phyloP scores from a whole-genome alignment of 2,113 vertebrate species.

The Bubo blakistoni region DNA sequence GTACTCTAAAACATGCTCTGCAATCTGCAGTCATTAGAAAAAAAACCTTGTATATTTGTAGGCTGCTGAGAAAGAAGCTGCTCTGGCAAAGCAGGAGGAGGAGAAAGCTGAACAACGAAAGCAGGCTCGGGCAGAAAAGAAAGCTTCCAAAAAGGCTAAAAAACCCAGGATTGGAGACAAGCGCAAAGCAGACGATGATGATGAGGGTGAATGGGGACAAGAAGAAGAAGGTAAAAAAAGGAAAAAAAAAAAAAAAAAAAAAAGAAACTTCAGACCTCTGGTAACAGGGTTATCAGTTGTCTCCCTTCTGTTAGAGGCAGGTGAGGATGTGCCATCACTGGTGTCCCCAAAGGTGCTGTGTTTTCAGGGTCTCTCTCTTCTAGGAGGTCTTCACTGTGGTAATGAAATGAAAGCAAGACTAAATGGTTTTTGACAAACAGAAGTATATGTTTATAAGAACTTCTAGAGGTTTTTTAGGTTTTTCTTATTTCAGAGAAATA shows the following conservation, averaged over 20 bases:
- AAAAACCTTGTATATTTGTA: neutral
- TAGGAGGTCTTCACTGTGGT: neutral
- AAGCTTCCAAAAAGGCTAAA: conserved; percentile 80
- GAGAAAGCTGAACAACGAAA: conserved; percentile 82
- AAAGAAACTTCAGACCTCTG: neutral
- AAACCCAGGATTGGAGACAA: conserved; percentile 75
- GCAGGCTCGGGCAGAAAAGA: conserved; percentile 83
- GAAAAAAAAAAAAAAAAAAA: fast-evolving
- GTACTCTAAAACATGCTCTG: neutral
- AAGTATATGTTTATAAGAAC: neutral
- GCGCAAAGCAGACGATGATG: conserved; percentile 75
- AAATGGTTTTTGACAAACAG: neutral
- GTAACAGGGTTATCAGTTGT: fast-evolving
- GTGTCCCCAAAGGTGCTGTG: neutral
- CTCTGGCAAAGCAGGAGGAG: conserved; percentile 81
- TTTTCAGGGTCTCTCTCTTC: neutral
- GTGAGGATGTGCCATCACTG: neutral
- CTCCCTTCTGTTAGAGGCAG: neutral
- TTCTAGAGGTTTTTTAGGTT: neutral
- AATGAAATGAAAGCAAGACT: neutral
- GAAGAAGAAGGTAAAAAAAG: conserved; percentile 76
- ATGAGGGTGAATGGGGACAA: conserved; percentile 81
- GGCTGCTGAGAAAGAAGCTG: conserved; percentile 90
- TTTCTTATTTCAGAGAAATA: neutral
- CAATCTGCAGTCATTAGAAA: neutral